phyloP scores from a whole-genome alignment of 2,113 vertebrate genomes.

The Mystacornis crossleyi region DNA sequence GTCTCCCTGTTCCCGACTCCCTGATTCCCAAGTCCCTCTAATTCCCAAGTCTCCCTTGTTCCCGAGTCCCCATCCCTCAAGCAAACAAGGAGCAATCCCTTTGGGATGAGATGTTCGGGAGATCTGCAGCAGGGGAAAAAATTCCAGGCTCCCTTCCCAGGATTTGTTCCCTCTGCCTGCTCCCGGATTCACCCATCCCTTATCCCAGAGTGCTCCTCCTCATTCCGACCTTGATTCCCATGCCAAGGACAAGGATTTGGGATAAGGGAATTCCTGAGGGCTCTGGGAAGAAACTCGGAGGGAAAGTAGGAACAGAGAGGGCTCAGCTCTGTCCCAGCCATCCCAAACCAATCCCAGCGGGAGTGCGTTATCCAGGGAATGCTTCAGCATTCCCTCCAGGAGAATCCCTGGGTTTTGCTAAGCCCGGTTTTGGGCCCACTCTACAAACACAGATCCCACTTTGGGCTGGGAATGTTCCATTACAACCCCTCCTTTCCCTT shows the following conservation, averaged over 20 bases:
- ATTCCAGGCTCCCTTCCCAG: neutral
- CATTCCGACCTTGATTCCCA: neutral
- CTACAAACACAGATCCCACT: slow-evolving; percentile 4
- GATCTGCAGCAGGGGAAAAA: neutral
- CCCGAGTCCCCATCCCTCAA: neutral
- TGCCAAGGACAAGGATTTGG: neutral
- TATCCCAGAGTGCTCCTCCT: neutral
- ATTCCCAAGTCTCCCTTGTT: neutral
- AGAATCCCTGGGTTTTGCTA: neutral
- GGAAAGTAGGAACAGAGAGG: neutral
- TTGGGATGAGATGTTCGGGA: neutral
- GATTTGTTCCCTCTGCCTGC: neutral
- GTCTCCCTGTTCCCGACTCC: no score
- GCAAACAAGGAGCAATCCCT: neutral
- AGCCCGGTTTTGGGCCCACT: neutral
- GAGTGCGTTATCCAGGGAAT: neutral
- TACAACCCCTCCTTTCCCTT: neutral
- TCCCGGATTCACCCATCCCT: neutral
- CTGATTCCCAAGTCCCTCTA: no score
- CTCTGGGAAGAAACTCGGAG: neutral
- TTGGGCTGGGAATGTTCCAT: neutral
- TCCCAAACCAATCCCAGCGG: neutral
- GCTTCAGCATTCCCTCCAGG: neutral
- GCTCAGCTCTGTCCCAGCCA: neutral
- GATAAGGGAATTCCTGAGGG: neutral